A percentile compares a stretch with the other conserved stretches of the same genome.
phyloP scores from a whole-genome alignment of 2,888 invertebrate genomes.

The Diarsia dahlii region DNA sequence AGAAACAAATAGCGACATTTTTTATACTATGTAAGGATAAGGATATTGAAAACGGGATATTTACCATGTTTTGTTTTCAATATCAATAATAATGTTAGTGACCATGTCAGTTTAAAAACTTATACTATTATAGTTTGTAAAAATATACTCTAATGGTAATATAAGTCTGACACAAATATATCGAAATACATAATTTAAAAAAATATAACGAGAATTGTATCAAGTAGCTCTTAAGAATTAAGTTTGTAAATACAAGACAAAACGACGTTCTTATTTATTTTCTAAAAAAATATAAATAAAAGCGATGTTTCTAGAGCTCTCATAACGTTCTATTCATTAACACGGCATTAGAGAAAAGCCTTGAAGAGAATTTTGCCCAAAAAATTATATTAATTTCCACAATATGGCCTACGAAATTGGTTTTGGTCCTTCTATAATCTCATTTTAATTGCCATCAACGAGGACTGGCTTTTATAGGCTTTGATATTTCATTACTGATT shows the following conservation, averaged over 20 bases:
- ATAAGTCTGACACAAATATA: too few species aligned
- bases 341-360: constrained; percentile 22
- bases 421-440: constrained; percentile 57
- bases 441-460: constrained; percentile 56
- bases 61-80: too few species aligned
- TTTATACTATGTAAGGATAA: too few species aligned
- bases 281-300: not conserved
- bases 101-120: too few species aligned
- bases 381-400: constrained; percentile 44
- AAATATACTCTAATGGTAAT: too few species aligned
- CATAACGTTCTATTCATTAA: constrained; percentile 27
- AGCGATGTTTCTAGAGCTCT: not conserved
- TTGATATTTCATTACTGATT: not conserved
- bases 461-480: constrained; percentile 5
- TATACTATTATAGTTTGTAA: too few species aligned
- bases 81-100: too few species aligned
- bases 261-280: not conserved
- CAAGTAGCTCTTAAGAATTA: too few species aligned
- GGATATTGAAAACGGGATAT: too few species aligned
- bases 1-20: too few species aligned
- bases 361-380: constrained; percentile 2
- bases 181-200: too few species aligned
- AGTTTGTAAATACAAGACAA: not conserved
- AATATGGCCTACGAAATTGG: constrained; percentile 49
- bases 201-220: not conserved